These are phyloP conservation scores for Phenacoccus solenopsis DNA, from an alignment of 1,140 invertebrate genomes.

Conservation along the genomic window DNA sequence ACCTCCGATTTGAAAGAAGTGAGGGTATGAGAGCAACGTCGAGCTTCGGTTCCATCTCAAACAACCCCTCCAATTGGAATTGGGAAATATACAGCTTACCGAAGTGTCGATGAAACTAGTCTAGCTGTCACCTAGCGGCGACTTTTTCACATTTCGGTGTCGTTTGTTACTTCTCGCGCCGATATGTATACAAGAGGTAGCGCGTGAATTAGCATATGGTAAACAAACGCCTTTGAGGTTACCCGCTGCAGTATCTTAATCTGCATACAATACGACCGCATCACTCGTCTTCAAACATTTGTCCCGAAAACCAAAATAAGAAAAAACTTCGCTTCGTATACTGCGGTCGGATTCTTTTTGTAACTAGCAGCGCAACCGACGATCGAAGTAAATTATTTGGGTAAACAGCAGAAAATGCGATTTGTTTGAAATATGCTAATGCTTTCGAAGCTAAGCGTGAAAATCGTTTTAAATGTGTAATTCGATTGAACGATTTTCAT, in stretches of 20 bases:
- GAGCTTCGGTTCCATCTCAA: too few species aligned
- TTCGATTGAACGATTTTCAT: not conserved
- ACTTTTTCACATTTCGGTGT: too few species aligned
- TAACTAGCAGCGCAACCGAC: not conserved
- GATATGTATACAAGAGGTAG: not conserved
- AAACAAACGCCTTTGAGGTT: not conserved
- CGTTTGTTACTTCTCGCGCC: too few species aligned
- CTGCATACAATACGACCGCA: not conserved
- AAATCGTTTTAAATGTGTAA: slow-evolving; percentile 3
- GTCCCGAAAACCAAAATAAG: not conserved
- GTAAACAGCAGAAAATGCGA: not conserved
- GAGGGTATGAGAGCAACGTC: too few species aligned
- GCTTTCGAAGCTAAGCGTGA: not conserved
- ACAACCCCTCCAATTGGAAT: too few species aligned
- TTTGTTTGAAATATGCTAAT: not conserved
- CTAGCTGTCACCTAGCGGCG: too few species aligned
- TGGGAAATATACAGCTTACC: too few species aligned
- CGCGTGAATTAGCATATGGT: not conserved
- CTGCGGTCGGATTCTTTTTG: not conserved
- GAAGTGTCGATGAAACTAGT: too few species aligned
- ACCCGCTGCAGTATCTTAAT: not conserved
- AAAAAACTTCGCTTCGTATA: too few species aligned
- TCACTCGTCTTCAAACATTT: not conserved
- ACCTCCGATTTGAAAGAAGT: too few species aligned
- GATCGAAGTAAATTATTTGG: not conserved